Conservation (phyloP, 2,797 vertebrate species). For the Ciconia nigra region DNA sequence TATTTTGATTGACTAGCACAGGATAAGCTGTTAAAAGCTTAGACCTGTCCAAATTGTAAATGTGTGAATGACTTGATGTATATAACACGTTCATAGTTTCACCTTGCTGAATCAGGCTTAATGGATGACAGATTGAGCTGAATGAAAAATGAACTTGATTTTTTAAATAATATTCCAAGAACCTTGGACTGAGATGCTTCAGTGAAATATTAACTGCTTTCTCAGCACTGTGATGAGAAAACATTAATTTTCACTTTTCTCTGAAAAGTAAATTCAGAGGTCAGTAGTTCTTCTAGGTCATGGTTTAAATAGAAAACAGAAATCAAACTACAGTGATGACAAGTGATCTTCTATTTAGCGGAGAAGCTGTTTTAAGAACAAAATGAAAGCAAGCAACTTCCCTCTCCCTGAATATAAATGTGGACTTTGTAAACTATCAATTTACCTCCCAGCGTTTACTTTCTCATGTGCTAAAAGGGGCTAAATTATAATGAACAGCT, state of each 20-base stretch:
- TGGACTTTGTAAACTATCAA: neutral
- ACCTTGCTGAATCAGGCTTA: neutral
- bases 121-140: neutral
- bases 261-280: neutral
- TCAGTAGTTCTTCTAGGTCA: neutral
- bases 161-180: neutral
- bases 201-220: neutral
- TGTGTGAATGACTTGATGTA: neutral
- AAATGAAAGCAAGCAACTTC: neutral
- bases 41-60: neutral
- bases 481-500: neutral
- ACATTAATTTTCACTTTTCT: neutral
- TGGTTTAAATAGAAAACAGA: constrained; percentile 16
- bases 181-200: neutral
- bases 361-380: neutral
- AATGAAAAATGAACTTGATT: neutral
- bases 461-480: neutral
- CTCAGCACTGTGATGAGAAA: neutral
- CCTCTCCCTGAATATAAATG: neutral
- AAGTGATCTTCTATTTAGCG: neutral
- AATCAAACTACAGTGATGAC: neutral
- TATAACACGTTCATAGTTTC: neutral
- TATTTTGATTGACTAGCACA: neutral
- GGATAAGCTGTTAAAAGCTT: neutral
- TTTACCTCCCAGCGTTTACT: constrained; percentile 5